Conservation (phyloP, 1,140 invertebrate species). For the Ips nitidus region DNA sequence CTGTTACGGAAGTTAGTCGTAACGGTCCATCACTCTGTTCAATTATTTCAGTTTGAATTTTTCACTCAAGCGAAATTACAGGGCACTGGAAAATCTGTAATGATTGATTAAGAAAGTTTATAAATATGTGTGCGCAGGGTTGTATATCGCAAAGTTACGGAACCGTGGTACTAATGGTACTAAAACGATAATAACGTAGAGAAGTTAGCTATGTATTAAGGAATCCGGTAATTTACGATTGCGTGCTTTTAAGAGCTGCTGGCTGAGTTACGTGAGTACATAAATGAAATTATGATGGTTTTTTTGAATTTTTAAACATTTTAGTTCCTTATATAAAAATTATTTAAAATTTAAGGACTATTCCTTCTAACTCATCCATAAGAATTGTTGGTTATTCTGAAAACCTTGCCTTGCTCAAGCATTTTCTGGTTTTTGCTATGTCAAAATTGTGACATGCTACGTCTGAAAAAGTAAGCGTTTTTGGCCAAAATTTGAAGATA, state of each 20-base stretch:
- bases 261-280: background rate
- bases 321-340: background rate
- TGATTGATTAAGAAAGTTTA: background rate
- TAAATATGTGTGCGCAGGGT: background rate
- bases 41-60: background rate
- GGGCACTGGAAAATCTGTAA: background rate
- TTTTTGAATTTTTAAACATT: background rate
- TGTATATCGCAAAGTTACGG: conserved; percentile 16
- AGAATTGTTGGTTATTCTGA: too few relatives aligned
- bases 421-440: too few relatives aligned
- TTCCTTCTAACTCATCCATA: background rate
- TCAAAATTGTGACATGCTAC: too few relatives aligned
- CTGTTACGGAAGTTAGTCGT: background rate
- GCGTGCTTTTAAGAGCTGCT: background rate
- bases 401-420: too few relatives aligned
- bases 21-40: background rate
- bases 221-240: background rate
- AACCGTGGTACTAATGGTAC: conserved; percentile 17
- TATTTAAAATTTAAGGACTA: background rate
- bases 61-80: background rate
- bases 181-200: conserved; percentile 22
- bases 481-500: too few relatives aligned
- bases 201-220: conserved; percentile 1
- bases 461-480: too few relatives aligned
- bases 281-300: background rate